A percentile compares a stretch with the other conserved stretches of the same genome.
These are phyloP conservation scores for Caenorhabditis brenneri DNA, from an alignment of 1,140 invertebrate genomes.

Conservation along the genomic window DNA sequence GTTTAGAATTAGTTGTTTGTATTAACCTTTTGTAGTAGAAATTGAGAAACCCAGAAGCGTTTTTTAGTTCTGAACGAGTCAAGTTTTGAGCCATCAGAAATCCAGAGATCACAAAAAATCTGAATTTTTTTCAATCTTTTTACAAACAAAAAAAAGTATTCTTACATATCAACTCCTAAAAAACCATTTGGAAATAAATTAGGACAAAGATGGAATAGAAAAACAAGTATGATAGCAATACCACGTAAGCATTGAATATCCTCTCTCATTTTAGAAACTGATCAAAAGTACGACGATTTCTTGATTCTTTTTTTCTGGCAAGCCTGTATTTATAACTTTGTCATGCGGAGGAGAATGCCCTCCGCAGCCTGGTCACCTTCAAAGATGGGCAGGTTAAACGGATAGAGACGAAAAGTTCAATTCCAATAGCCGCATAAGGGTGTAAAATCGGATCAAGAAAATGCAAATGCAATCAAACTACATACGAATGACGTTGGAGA, in stretches of 20 bases:
- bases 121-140: neutral
- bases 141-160: neutral
- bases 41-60: neutral
- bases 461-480: too few species aligned
- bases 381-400: too few species aligned
- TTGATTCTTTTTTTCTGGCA: too few species aligned
- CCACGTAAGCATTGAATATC: constrained; percentile 42
- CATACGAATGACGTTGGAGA: too few species aligned
- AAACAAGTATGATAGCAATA: constrained; percentile 20
- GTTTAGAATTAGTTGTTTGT: neutral
- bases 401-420: too few species aligned
- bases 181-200: constrained; percentile 34
- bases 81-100: constrained; percentile 38
- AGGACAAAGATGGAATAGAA: constrained; percentile 32
- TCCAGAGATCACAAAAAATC: constrained; percentile 45
- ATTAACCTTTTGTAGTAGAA: constrained; percentile 31
- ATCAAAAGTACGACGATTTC: neutral
- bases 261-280: neutral
- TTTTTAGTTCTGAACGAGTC: neutral
- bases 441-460: too few species aligned
- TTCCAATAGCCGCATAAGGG: too few species aligned
- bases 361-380: too few species aligned
- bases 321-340: too few species aligned
- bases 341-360: too few species aligned
- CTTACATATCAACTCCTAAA: constrained; percentile 44